Conservation (phyloP, 2,113 vertebrate genomes). For the Notothenia rossii region DNA sequence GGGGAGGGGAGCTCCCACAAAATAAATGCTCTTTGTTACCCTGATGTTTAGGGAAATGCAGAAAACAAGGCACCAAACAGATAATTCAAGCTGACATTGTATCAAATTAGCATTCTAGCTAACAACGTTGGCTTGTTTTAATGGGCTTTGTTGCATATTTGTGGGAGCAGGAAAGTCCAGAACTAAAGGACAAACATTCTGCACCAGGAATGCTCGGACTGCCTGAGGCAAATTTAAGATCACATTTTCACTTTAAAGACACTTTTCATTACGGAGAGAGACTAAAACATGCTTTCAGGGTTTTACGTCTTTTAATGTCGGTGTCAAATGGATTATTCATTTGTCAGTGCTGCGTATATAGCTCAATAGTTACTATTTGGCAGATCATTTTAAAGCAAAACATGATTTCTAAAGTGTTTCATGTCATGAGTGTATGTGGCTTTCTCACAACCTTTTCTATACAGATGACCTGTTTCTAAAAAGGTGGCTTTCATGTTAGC, state of each 20-base stretch:
- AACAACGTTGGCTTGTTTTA: constrained; percentile 19
- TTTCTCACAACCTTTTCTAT: background rate
- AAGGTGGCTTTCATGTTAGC: background rate
- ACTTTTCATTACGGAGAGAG: background rate
- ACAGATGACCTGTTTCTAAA: background rate
- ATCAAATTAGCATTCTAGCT: constrained; percentile 41
- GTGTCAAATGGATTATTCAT: background rate
- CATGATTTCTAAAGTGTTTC: background rate
- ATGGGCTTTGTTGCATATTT: background rate
- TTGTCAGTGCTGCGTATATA: too few relatives aligned
- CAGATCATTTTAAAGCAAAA: background rate
- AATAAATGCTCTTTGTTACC: constrained; percentile 75
- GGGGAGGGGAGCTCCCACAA: constrained; percentile 64
- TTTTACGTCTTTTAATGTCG: background rate
- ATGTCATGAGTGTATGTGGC: background rate
- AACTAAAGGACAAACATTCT: constrained; percentile 5
- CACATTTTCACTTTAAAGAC: background rate
- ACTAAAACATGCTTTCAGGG: background rate
- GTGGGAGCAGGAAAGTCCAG: constrained; percentile 10
- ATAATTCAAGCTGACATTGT: constrained; percentile 45
- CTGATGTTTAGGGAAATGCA: constrained; percentile 69
- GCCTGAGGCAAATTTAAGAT: background rate
- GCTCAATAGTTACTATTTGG: background rate
- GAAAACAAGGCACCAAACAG: constrained; percentile 50
- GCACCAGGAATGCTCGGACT: background rate